Evolutionary conservation across 2,113 vertebrate genomes (phyloP).

Genomic region (Rhinolophus sinicus): DNA sequence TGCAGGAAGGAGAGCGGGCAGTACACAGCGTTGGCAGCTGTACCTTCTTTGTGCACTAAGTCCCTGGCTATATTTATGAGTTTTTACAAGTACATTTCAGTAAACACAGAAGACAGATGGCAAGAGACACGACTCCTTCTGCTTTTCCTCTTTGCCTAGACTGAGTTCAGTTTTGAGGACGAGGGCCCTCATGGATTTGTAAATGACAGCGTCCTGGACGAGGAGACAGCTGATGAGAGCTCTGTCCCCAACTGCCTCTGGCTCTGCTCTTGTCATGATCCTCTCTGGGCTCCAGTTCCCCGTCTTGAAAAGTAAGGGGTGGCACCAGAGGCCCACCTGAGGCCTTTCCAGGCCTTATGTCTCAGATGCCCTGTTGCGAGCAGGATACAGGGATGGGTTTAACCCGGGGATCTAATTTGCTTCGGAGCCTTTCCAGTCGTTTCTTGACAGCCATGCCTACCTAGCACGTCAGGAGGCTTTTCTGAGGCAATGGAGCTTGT

Average conservation of each 20-base stretch:
- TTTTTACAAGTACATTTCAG: background rate
- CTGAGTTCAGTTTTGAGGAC: background rate
- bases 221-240: background rate
- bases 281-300: background rate
- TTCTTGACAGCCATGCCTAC: background rate
- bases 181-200: background rate
- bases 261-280: accelerated
- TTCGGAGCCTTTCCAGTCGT: background rate
- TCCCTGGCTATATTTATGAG: accelerated
- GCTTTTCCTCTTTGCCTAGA: background rate
- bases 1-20: background rate
- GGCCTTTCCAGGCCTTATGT: background rate
- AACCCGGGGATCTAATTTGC: background rate
- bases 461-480: background rate
- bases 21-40: accelerated
- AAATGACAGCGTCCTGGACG: background rate
- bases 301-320: background rate
- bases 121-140: background rate
- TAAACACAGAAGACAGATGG: background rate
- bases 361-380: background rate
- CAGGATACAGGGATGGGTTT: background rate
- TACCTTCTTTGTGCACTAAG: background rate
- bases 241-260: background rate
- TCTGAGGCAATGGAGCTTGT: background rate
- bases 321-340: background rate